Base-by-base conservation (phyloP, 2,797 vertebrate species). In the Holocentrus rufus region DNA sequence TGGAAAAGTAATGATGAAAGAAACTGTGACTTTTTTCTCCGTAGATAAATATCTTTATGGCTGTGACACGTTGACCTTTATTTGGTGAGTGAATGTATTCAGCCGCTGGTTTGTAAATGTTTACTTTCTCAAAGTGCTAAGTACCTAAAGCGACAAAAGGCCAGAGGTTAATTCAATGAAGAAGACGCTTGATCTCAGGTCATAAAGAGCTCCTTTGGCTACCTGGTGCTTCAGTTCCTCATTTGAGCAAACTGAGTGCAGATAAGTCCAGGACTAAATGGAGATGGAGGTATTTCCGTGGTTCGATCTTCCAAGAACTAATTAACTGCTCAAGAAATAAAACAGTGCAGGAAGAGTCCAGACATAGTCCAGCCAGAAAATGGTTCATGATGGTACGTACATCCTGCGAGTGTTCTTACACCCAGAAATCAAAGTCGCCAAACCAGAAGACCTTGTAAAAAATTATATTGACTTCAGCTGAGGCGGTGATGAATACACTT, bases 161-260 rank as follows among this genome's bases (percentile, higher is more conserved):
- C 0, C 81, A 86, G 60, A 74, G 87, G 85, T 89, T 81, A 88
- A 81, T 82, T 77, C 65, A 67, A 44, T 61, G 69, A 77, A 67
- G 69, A n/a, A n/a, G 65, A 54, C 72, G 65, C 58, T 27, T 62
- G 44, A 54, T 17, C 44, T 5, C 34, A 49, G 69, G 66, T 78
- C 64, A 53, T 52, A 52, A 75, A 27, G 39, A 27, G 42, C 63
- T 75, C 14, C n/a, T 49, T 54, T 4, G 8, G 25, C n/a, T 23
- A 30, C 59, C 65, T 68, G 13, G 13, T 30, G 25, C n/a, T 55
- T 5, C 59, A 49, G 30, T 11, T 62, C 23, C 25, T 81, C 7
- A 34, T 46, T 59, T 50, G 39, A 82, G 44, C 31, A 13, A 56
- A 75, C 42, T 30, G 22, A 69, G 52, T 14, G 53, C 1, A 8